A percentile compares a stretch with the other conserved stretches of the same genome.
Evolutionary conservation across 2,113 vertebrate genomes (phyloP).

Genomic region (Hydropotes inermis): DNA sequence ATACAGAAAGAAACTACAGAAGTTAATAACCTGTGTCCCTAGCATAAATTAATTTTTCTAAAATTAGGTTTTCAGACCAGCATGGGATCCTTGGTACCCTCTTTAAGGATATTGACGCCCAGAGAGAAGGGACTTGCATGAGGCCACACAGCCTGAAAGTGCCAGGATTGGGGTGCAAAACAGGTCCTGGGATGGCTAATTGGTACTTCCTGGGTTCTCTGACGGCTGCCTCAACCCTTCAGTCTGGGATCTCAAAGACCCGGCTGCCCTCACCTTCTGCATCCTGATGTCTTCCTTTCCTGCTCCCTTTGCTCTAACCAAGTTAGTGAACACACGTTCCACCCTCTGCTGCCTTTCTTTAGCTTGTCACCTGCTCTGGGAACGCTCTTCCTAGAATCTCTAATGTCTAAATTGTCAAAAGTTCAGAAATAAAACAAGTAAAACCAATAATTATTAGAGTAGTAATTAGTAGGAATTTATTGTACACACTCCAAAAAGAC

Average conservation of each 20-base stretch:
- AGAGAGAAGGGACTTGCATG: background rate
- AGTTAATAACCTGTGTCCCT: background rate
- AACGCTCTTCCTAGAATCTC: background rate
- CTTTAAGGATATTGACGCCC: background rate
- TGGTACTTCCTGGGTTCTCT: background rate
- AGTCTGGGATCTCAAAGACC: background rate
- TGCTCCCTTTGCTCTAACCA: background rate
- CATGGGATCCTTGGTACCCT: background rate
- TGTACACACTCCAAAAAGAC: background rate
- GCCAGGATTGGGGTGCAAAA: background rate
- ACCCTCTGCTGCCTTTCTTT: background rate
- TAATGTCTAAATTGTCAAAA: background rate
- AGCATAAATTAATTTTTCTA: constrained; percentile 7
- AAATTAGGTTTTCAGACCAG: background rate
- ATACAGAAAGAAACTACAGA: background rate
- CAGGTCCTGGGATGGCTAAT: background rate
- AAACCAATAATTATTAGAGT: background rate
- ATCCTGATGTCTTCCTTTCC: background rate
- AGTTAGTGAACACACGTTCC: background rate
- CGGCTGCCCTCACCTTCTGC: background rate
- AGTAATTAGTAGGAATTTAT: background rate
- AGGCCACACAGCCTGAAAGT: background rate
- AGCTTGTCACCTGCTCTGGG: background rate
- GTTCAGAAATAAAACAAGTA: background rate
- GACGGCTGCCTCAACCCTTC: background rate